Base-by-base conservation (phyloP, 2,113 vertebrate species). In the Aphelocoma coerulescens region DNA sequence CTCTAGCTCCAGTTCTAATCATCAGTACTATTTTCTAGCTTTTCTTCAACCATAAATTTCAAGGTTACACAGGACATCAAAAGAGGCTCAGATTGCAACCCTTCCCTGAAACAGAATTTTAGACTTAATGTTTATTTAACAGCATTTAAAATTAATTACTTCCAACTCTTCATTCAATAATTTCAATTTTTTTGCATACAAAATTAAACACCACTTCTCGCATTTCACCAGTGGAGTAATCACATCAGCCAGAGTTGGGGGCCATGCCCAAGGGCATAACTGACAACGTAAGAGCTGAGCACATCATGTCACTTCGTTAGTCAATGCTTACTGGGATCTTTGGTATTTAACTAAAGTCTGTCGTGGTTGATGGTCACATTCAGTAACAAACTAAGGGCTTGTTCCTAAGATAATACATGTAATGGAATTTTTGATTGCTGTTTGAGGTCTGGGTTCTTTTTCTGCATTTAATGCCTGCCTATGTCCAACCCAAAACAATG, bases 251-350 rank as follows among this genome's bases (percentile, higher is more conserved):
- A 76, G 44, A 62, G 18, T 3, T 58, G 27, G 87, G 16, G 41
- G 28, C 24, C 16, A 54, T 11, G 18, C 15, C 32, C 46, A 87
- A 43, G 55, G 10, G 20, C 11, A 6, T 9, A 81, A 27, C 3
- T 33, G 80, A 37, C 13, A 67, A 20, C 3, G 10, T 23, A 48
- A 85, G 41, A 61, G 28, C 10, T 41, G 76, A 81, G 52, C 27
- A 79, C 11, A 32, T 27, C 16, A 13, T 6, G 7, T 17, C 2
- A 2, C 27, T 75, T 65, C 0, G 0, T 57, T 46, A 75, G 13
- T 72, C 49, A 78, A 14, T 13, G 43, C 15, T 54, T 78, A 71
- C 39, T 83, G 49, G 75, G 35, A 52, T 87, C 30, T 68, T 61
- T 58, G 28, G 13, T 58, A 24, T 58, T 65, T 59, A 81, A 85